These are phyloP conservation scores for Babylonia areolata DNA, from an alignment of 1,140 invertebrate genomes.

Conservation along the genomic window DNA sequence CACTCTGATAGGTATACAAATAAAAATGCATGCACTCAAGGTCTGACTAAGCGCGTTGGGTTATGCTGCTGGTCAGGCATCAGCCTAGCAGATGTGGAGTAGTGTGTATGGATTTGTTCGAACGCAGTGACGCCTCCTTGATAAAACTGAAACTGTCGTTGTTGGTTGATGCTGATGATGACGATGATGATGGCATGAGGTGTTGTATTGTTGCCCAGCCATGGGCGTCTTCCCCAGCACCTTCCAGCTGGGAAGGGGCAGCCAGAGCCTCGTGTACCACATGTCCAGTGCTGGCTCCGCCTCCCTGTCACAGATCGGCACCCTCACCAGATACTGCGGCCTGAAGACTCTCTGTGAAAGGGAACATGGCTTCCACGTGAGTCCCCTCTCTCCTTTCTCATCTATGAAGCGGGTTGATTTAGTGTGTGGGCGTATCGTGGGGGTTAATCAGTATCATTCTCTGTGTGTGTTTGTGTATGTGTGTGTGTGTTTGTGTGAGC, in stretches of 20 bases:
- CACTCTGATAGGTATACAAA: too few species aligned
- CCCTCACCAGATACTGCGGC: neutral
- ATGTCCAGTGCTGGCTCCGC: neutral
- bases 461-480: neutral
- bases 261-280: neutral
- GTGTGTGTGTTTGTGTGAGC: neutral
- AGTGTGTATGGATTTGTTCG: too few species aligned
- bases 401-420: too few species aligned
- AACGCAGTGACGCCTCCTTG: too few species aligned
- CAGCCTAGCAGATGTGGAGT: too few species aligned
- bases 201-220: neutral
- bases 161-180: too few species aligned
- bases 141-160: too few species aligned
- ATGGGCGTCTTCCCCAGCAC: neutral
- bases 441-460: neutral
- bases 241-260: neutral
- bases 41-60: too few species aligned
- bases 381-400: neutral
- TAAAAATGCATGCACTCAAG: too few species aligned
- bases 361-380: neutral
- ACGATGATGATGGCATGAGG: too few species aligned
- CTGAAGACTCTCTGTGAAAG: neutral
- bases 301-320: neutral
- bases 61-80: too few species aligned
- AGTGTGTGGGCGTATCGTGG: too few species aligned